Percentiles rank a stretch among this genome's conserved stretches.
Evolutionary conservation across 2,888 invertebrate genomes (phyloP).

Genomic region (Acrobasis suavella): DNA sequence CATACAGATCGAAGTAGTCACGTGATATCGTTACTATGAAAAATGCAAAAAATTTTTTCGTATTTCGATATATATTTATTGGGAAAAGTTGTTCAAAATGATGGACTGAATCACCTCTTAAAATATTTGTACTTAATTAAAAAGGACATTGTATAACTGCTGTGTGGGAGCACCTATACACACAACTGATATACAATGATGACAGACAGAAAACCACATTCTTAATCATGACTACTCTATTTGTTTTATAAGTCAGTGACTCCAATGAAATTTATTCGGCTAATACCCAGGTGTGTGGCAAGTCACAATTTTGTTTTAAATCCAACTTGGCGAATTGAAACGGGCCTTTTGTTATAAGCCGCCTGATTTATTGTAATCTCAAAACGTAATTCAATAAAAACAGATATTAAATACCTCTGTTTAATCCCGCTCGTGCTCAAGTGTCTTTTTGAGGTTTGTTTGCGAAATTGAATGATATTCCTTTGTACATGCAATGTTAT

Average conservation of each 20-base stretch:
- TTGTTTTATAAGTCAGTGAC: not conserved
- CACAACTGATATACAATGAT: too few species aligned
- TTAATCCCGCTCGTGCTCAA: not conserved
- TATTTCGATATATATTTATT: too few species aligned
- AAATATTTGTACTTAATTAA: too few species aligned
- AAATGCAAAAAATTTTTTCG: too few species aligned
- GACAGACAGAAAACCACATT: not conserved
- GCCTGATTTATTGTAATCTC: slow-evolving; percentile 12
- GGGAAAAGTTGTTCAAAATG: too few species aligned
- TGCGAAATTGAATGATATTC: not conserved
- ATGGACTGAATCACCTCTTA: too few species aligned
- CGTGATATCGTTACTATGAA: too few species aligned
- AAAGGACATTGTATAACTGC: too few species aligned
- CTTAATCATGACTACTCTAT: not conserved
- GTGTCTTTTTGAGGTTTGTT: slow-evolving; percentile 1
- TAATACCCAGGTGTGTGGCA: slow-evolving; percentile 3
- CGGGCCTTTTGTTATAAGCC: slow-evolving; percentile 8
- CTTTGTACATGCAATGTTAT: not conserved
- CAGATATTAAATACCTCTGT: not conserved
- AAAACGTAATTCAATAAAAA: slow-evolving; percentile 9
- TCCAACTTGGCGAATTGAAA: slow-evolving; percentile 7
- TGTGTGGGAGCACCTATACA: too few species aligned
- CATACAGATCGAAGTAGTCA: too few species aligned
- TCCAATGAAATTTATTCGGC: slow-evolving; percentile 1
- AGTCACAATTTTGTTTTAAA: slow-evolving; percentile 8